These are phyloP conservation scores for Tupaia tana DNA, from an alignment of 2,113 vertebrate genomes.

Conservation along the genomic window DNA sequence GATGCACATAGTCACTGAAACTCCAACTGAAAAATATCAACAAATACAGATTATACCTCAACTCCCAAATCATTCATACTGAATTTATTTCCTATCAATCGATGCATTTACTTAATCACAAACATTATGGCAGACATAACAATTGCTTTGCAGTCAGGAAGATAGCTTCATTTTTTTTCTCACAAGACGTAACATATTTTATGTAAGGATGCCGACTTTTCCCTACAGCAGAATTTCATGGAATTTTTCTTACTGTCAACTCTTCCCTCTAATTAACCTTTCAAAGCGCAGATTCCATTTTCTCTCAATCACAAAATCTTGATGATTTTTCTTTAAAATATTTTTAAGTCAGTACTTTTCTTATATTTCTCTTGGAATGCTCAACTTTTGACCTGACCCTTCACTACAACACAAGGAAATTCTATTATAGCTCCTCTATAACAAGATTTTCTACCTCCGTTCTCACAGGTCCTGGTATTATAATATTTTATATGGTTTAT, in stretches of 20 bases:
- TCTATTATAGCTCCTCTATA: not conserved
- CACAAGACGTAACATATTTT: not conserved
- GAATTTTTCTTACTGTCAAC: not conserved
- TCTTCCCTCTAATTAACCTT: not conserved
- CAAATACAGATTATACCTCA: not conserved
- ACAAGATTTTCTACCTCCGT: not conserved
- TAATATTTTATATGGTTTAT: not conserved
- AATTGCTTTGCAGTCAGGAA: not conserved
- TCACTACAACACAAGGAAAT: not conserved
- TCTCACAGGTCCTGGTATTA: not conserved
- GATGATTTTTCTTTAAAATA: not conserved
- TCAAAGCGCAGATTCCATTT: not conserved
- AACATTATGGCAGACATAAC: not conserved
- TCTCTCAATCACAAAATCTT: not conserved
- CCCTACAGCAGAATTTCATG: not conserved
- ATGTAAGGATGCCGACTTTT: constrained; percentile 15
- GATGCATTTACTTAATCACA: not conserved
- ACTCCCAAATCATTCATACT: not conserved
- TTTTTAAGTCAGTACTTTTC: not conserved
- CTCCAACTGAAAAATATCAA: not conserved
- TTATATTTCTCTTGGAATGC: not conserved
- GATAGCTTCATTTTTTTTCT: not conserved
- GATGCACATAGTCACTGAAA: not conserved
- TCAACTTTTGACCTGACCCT: not conserved
- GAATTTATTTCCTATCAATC: not conserved